Base-by-base conservation (phyloP, 2,113 vertebrate genomes). In the Psettodes erumei region DNA sequence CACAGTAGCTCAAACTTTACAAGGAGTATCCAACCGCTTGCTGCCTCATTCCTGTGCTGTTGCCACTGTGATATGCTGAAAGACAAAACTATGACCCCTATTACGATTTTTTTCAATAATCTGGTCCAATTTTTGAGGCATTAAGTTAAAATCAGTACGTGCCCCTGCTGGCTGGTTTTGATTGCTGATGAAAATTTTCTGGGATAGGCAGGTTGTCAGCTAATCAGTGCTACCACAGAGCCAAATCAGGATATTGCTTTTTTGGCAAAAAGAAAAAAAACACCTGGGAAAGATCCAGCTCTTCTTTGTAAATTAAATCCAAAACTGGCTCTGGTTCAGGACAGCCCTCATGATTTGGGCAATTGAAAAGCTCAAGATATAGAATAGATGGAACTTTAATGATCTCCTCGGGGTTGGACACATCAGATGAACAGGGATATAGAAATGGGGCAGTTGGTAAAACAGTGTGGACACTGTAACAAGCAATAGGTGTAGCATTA, bases 221-320 rank as follows among this genome's bases (percentile, higher is more conserved):
- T 56, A 63, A 74, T 54, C 25, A 72, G 32, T 25, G 16, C 10
- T 64, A n/a, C 32, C 28, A 33, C n/a, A 27, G 28, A 40, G 58
- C 16, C 23, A 59, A 62, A 55, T 71, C 42, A 69, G 16, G n/a
- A 38, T 12, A 33, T 71, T 64, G 18, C 60, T 59, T 45, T 68
- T 43, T 54, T 25, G 21, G 11, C 35, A 42, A 55, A 59, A 16
- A 72, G 58, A 55, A 68, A 63, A 60, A 50, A 4, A 42, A 63
- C 55, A 79, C 33, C 45, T 81, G 63, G 60, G 40, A 33, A 25
- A 28, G 48, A 71, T 74, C 40, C 25, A 58, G 63, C 27, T 25
- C 21, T 58, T 71, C 38, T 60, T 56, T 42, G 16, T 25, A 27
- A 1, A 45, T 73, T 56, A 50, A 66, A 68, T 75, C 23, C 23